Evolutionary conservation across 2,113 vertebrate genomes (phyloP).

Genomic region (Anser brachyrhynchus): DNA sequence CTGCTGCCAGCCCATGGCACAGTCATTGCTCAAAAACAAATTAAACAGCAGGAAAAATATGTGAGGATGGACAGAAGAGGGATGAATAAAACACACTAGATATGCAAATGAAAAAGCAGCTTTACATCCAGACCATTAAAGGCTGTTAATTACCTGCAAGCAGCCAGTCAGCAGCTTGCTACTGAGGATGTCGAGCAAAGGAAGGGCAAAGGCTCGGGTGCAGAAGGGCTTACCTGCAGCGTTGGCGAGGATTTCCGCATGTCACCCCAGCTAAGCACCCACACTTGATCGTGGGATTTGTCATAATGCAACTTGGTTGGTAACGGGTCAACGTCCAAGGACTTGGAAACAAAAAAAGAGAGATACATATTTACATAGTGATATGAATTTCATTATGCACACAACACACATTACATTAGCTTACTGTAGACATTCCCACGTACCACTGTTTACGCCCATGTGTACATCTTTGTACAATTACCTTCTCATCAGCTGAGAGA

Average conservation of each 20-base stretch:
- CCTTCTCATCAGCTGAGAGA: not conserved
- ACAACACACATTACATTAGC: accelerated
- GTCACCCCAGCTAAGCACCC: slow-evolving; percentile 93
- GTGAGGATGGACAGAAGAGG: not conserved
- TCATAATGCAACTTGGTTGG: slow-evolving; percentile 93
- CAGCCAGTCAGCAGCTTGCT: not conserved
- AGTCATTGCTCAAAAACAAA: slow-evolving; percentile 1
- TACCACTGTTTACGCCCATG: not conserved
- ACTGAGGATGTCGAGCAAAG: not conserved
- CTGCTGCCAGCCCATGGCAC: slow-evolving; percentile 34
- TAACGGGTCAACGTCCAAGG: slow-evolving; percentile 86
- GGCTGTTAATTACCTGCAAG: slow-evolving; percentile 2
- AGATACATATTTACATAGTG: not conserved
- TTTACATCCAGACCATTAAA: not conserved
- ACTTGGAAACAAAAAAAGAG: slow-evolving; percentile 71
- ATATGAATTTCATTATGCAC: not conserved
- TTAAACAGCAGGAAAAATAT: slow-evolving; percentile 45
- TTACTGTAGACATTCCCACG: not conserved
- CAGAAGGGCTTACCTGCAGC: slow-evolving; percentile 83
- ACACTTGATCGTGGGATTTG: slow-evolving; percentile 97
- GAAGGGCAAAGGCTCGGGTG: not conserved
- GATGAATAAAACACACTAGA: not conserved
- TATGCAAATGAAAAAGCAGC: slow-evolving; percentile 13
- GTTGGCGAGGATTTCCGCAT: slow-evolving; percentile 81
- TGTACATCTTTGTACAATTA: not conserved